A percentile compares a stretch with the other conserved stretches of the same genome.
Conservation (phyloP, 37 sponge, comb jelly and placozoan species). For the Cladorhizidae sp. region DNA sequence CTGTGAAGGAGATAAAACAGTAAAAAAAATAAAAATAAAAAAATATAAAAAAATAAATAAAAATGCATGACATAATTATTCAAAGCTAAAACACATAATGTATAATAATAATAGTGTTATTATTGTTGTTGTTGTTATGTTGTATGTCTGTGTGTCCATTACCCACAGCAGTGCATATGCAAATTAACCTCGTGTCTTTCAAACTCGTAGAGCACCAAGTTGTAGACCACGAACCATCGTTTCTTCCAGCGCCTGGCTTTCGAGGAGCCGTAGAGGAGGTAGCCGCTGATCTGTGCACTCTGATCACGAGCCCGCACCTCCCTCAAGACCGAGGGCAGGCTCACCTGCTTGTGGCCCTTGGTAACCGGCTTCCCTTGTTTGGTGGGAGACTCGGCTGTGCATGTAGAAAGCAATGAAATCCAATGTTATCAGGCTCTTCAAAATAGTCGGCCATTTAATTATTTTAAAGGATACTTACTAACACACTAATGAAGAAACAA, state of each 20-base stretch:
- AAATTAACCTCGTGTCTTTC: conserved; percentile 72
- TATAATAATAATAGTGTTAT: neutral
- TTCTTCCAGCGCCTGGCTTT: conserved; percentile 73
- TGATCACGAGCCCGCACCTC: conserved; percentile 80
- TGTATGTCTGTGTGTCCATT: no score
- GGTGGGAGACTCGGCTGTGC: neutral
- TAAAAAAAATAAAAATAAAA: neutral
- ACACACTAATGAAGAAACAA: no score
- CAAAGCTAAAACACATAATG: no score
- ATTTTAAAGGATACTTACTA: no score
- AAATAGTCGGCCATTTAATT: no score
- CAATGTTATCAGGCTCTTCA: no score
- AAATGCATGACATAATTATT: neutral
- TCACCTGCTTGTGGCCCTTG: conserved; percentile 25
- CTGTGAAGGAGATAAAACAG: conserved; percentile 14
- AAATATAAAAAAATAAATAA: neutral
- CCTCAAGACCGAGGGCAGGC: conserved; percentile 39
- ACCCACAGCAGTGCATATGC: no score
- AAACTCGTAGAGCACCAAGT: conserved; percentile 79
- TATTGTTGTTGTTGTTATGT: neutral
- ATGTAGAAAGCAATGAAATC: no score
- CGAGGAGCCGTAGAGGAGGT: conserved; percentile 46
- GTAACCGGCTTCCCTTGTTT: conserved; percentile 5
- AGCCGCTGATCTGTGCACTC: conserved; percentile 77
- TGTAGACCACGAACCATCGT: conserved; percentile 75